Percentiles rank a stretch among this genome's conserved stretches.
These are phyloP conservation scores for Lycaena phlaeas DNA, from an alignment of 2,888 invertebrate species.

Conservation along the genomic window DNA sequence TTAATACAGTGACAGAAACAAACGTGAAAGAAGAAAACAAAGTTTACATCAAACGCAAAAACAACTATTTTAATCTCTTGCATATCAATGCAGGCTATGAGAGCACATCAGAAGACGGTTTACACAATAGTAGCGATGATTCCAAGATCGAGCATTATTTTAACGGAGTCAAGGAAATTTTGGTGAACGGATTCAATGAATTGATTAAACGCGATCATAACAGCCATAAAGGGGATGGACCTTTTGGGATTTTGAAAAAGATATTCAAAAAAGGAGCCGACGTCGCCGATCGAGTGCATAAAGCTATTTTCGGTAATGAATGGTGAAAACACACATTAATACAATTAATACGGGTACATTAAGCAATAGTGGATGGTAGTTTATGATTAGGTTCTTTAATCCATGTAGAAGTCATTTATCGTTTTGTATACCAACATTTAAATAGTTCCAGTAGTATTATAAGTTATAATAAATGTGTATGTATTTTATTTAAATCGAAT, in stretches of 20 bases:
- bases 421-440: no score
- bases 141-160: slow-evolving; percentile 31
- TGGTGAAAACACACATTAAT: no score
- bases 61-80: slow-evolving; percentile 25
- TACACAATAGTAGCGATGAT: slow-evolving; percentile 19
- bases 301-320: slow-evolving; percentile 16
- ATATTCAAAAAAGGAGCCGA: slow-evolving; percentile 19
- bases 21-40: slow-evolving; percentile 5
- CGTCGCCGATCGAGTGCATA: slow-evolving; percentile 16
- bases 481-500: no score
- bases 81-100: slow-evolving; percentile 34
- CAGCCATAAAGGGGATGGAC: slow-evolving; percentile 16
- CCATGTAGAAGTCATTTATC: no score
- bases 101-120: slow-evolving; percentile 14
- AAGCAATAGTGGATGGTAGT: no score
- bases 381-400: no score
- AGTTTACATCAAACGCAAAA: slow-evolving; percentile 14
- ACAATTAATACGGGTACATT: no score
- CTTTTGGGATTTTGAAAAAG: slow-evolving; percentile 21
- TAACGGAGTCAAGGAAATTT: slow-evolving; percentile 26
- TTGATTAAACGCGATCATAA: slow-evolving; percentile 26
- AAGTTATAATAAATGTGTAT: no score
- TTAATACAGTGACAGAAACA: slow-evolving; percentile 27
- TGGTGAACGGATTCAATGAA: slow-evolving; percentile 30
- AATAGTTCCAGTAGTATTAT: no score